Conservation (phyloP, 2,888 invertebrate genomes). For the Scaptomyza reducta region DNA sequence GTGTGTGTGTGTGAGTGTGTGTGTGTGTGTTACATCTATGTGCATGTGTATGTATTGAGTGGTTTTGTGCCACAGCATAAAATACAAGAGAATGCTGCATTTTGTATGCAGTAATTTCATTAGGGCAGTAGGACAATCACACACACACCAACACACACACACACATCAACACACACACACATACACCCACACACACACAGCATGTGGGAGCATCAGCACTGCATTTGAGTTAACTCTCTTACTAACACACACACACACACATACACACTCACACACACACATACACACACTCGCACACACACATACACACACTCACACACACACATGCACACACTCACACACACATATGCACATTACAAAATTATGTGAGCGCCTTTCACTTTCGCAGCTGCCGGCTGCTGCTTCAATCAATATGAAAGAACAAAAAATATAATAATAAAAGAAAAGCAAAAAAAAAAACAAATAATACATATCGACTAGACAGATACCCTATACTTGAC, state of each 20-base stretch:
- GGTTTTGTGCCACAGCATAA: constrained; percentile 52
- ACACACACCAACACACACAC: constrained; percentile 44
- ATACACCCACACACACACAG: neutral
- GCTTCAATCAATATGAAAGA: constrained; percentile 29
- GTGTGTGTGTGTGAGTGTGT: neutral
- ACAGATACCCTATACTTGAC: neutral
- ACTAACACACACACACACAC: neutral
- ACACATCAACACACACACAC: constrained; percentile 18
- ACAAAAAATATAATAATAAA: neutral
- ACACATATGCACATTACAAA: constrained; percentile 4
- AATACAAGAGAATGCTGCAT: constrained; percentile 33
- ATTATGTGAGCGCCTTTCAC: constrained; percentile 46
- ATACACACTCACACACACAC: neutral
- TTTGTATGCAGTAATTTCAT: constrained; percentile 69
- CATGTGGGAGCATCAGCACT: constrained; percentile 39
- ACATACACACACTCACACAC: neutral
- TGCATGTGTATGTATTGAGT: constrained; percentile 22
- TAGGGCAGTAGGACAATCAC: constrained; percentile 76
- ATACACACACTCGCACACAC: neutral
- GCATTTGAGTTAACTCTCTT: constrained; percentile 27
- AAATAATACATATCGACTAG: neutral
- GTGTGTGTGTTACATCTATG: neutral
- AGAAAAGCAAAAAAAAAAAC: constrained; percentile 2
- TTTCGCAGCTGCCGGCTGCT: constrained; percentile 46
- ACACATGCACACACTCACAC: neutral